Conservation (phyloP, 2,888 invertebrate species). For the Cantharis lateralis region DNA sequence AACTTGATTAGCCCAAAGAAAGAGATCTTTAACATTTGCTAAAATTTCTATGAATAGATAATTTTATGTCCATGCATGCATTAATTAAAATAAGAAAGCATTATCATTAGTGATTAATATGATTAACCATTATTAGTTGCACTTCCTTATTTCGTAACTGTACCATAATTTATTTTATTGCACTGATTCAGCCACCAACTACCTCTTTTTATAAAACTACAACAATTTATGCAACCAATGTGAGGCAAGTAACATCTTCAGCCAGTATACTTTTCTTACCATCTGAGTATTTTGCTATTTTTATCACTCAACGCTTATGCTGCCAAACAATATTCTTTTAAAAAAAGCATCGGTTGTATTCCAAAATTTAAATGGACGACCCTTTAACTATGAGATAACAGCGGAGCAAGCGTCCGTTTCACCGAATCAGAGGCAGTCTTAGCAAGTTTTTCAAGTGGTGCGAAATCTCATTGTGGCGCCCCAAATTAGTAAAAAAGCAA, state of each 20-base stretch:
- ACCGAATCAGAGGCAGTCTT: too few relatives aligned
- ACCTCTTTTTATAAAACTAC: neutral
- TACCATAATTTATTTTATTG: neutral
- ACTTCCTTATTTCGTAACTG: neutral
- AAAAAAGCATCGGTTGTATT: too few relatives aligned
- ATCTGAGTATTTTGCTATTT: too few relatives aligned
- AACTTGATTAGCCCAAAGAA: neutral
- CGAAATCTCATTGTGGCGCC: too few relatives aligned
- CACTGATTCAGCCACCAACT: neutral
- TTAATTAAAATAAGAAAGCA: neutral
- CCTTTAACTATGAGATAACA: too few relatives aligned
- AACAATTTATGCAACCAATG: neutral
- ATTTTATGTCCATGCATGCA: neutral
- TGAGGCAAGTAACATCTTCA: neutral
- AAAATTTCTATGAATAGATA: neutral
- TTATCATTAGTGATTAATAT: neutral
- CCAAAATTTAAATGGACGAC: too few relatives aligned
- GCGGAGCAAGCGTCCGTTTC: too few relatives aligned
- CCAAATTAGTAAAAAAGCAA: too few relatives aligned
- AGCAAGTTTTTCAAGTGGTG: too few relatives aligned
- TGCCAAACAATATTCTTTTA: too few relatives aligned
- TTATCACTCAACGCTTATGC: too few relatives aligned
- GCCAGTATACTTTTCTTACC: too few relatives aligned
- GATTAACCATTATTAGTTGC: neutral
- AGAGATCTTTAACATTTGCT: neutral